Evolutionary conservation across 2,797 vertebrate species (phyloP), one percentile per base, ranked within the genome.

Genomic region (Sebastes steindachneri): DNA sequence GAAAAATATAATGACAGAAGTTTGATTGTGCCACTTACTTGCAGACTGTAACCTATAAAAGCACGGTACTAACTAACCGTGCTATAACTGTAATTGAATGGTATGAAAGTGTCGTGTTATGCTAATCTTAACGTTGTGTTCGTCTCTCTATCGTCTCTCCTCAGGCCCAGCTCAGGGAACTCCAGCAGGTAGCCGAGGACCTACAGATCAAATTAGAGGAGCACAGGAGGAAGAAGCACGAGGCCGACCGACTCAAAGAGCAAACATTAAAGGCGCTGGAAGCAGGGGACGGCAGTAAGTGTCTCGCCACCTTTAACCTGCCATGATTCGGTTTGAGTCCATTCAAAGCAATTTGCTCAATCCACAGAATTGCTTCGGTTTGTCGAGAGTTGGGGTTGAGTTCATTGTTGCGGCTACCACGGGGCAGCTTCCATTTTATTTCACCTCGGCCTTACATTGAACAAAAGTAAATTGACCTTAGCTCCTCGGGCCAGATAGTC

Each of bases 131-230:
- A 1, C 5, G 1, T 21, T 53, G 19, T 71, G 9, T 74, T 63
- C 23, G 14, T 77, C 23, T 83, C 7, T 31, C 1, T 23, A 15
- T 63, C 7, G 9, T 54, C 35, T 69, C 21, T 83, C 51, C 70
- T 37, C 85, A 95, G 94, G 89, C 90, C 4, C 94, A 95, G 74
- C 92, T 95, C 37, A 70, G 93, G 63, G 95, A 95, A 55, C 92
- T 95, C 45, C 93, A 93, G 87, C 92, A 93, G 86, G 89, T 89
- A 7, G 91, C 91, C 0, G 92, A 93, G 45, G 92, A 94, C 80
- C 90, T 95, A 0, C 93, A 94, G 85, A 76, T 91, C 73, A 94
- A 94, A 88, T 64, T 94, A 70, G 92, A 94, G 73, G 92, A 93
- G 7, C 92, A 92, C 83, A 83, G 88, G 28, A 84, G 84, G 86